Percentiles rank a stretch among this genome's conserved stretches.
These are phyloP conservation scores for Anastatus disparis DNA, from an alignment of 1,140 invertebrate genomes.

Conservation along the genomic window DNA sequence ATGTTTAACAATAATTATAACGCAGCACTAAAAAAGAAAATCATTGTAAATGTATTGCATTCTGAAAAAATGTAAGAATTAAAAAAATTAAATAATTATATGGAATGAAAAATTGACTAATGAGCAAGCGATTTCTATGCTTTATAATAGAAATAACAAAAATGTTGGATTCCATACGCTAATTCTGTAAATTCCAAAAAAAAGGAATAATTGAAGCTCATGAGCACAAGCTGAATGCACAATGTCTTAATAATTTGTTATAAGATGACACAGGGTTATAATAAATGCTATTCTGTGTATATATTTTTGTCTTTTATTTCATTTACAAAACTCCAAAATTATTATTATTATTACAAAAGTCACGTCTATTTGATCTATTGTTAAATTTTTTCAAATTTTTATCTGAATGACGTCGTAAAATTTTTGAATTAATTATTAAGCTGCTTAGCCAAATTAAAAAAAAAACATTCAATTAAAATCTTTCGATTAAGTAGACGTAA, in stretches of 20 bases:
- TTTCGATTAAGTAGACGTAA: too few relatives aligned
- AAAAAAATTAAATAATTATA: conserved; percentile 4
- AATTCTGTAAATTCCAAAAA: conserved; percentile 48
- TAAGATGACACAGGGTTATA: conserved; percentile 59
- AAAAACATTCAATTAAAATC: too few relatives aligned
- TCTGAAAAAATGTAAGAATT: too few relatives aligned
- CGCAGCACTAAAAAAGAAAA: neutral
- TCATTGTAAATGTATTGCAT: conserved; percentile 21
- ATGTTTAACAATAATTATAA: conserved; percentile 13
- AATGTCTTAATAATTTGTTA: conserved; percentile 57
- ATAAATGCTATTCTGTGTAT: conserved; percentile 60
- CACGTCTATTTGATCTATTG: too few relatives aligned
- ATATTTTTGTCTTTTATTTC: conserved; percentile 25
- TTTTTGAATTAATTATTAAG: too few relatives aligned
- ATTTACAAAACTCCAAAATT: too few relatives aligned
- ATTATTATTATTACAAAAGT: too few relatives aligned
- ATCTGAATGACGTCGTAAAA: too few relatives aligned
- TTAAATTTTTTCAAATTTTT: too few relatives aligned
- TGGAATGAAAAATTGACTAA: conserved; percentile 38
- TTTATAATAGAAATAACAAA: conserved; percentile 12
- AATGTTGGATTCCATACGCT: conserved; percentile 36
- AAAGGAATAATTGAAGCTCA: conserved; percentile 53
- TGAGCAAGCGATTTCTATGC: neutral
- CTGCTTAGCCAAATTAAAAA: too few relatives aligned
- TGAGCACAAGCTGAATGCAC: conserved; percentile 62